Percentiles rank a stretch among this genome's conserved stretches.
phyloP scores from a whole-genome alignment of 2,888 invertebrate species.

The Megalurothrips usitatus region DNA sequence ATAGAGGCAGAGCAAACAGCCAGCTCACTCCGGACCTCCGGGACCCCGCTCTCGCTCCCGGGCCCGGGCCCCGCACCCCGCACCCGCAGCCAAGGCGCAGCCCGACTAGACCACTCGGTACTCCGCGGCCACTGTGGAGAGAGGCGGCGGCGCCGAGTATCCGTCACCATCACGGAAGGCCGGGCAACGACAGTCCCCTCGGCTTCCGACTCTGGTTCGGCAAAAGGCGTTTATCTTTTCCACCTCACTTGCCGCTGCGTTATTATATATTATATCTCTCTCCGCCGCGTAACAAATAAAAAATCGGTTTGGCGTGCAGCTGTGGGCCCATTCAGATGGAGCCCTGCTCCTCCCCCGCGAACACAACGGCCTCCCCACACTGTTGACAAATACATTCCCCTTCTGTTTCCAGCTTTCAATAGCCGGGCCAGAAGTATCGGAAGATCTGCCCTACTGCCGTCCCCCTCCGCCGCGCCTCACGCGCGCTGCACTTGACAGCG shows the following conservation, averaged over 20 bases:
- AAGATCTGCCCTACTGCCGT: not conserved
- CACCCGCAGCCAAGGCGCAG: too few relatives aligned
- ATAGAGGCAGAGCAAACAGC: conserved; percentile 12
- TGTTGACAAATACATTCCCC: conserved; percentile 24
- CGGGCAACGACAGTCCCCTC: conserved; percentile 2
- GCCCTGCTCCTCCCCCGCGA: not conserved
- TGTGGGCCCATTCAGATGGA: conserved; percentile 3
- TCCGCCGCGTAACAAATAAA: not conserved
- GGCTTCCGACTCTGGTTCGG: conserved; percentile 5
- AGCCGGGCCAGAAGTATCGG: conserved; percentile 3
- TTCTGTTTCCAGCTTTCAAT: conserved; percentile 26
- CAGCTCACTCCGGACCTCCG: not conserved
- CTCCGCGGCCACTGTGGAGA: too few relatives aligned
- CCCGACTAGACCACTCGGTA: too few relatives aligned
- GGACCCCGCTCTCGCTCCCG: too few relatives aligned
- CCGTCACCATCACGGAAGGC: not conserved
- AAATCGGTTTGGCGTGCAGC: not conserved
- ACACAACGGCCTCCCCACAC: conserved; percentile 21
- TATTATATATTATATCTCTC: not conserved
- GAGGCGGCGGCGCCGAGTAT: too few relatives aligned
- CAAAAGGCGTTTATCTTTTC: conserved; percentile 21
- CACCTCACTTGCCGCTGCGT: conserved; percentile 8
- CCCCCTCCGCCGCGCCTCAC: not conserved
- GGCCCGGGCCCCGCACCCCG: too few relatives aligned
- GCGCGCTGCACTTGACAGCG: conserved; percentile 18